Percentiles rank a stretch among this genome's conserved stretches.
These are phyloP conservation scores for Tetramorium parvispinum DNA, from an alignment of 1,140 invertebrate species.

Conservation along the genomic window DNA sequence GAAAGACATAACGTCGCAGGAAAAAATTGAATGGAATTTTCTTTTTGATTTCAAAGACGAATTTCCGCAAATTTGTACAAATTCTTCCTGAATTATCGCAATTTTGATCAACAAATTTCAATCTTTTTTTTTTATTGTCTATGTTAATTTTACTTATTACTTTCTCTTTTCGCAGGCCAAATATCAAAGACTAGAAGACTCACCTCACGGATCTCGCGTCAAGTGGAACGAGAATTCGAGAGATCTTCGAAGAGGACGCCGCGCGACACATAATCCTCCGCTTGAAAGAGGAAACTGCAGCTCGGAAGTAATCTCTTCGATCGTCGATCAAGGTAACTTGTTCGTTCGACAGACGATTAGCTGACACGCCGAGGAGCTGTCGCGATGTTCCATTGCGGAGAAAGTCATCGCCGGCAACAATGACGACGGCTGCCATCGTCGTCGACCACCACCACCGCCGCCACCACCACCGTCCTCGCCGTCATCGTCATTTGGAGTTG, in stretches of 20 bases:
- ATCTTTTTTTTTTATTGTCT: background rate
- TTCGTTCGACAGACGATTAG: conserved; percentile 51
- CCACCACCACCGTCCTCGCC: background rate
- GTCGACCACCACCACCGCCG: background rate
- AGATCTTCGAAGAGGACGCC: background rate
- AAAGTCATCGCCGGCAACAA: conserved; percentile 64
- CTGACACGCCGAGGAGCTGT: conserved; percentile 44
- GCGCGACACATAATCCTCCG: background rate
- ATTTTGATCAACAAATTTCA: background rate
- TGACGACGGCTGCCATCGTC: conserved; percentile 47
- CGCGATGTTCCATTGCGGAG: conserved; percentile 60
- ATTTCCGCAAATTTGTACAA: background rate
- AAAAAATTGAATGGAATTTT: background rate
- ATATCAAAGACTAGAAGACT: background rate
- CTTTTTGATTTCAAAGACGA: background rate
- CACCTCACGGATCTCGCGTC: background rate
- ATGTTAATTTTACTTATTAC: background rate
- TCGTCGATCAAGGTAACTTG: background rate
- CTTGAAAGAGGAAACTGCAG: background rate
- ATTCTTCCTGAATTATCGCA: background rate
- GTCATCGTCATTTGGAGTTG: conserved; percentile 6
- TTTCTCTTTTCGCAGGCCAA: background rate
- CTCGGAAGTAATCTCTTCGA: background rate
- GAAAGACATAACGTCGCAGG: background rate
- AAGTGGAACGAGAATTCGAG: background rate